Conservation (phyloP, 2,797 vertebrate genomes). For the Podarcis lilfordi region DNA sequence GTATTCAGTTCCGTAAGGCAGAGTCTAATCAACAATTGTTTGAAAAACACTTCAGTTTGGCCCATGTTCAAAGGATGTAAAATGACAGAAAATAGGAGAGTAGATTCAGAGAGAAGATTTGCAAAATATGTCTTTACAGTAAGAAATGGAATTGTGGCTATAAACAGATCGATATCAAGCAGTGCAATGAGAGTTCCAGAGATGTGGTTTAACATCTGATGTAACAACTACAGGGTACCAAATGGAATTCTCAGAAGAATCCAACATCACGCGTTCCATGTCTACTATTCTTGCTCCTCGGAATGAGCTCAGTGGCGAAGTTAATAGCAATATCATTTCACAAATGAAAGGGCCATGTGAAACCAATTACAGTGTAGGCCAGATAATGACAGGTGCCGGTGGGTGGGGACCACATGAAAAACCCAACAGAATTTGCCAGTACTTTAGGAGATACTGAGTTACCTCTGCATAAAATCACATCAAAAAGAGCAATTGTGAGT, state of each 20-base stretch:
- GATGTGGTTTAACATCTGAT: neutral
- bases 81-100: neutral
- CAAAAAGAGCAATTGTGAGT: neutral
- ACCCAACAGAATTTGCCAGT: neutral
- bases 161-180: neutral
- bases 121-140: neutral
- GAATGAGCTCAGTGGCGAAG: neutral
- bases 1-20: neutral
- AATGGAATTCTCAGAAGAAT: neutral
- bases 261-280: neutral
- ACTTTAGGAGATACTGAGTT: neutral
- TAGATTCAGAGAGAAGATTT: neutral
- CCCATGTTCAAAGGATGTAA: neutral
- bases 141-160: neutral
- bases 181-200: neutral
- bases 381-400: neutral
- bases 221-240: neutral
- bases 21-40: neutral
- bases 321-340: neutral
- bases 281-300: neutral
- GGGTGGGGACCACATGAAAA: neutral
- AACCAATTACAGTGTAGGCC: neutral
- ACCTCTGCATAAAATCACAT: neutral
- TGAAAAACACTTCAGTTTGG: neutral
- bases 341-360: conserved; percentile 1